A percentile compares a stretch with the other conserved stretches of the same genome.
Conservation (phyloP, 2,888 invertebrate genomes). For the Plagiodera versicolora region DNA sequence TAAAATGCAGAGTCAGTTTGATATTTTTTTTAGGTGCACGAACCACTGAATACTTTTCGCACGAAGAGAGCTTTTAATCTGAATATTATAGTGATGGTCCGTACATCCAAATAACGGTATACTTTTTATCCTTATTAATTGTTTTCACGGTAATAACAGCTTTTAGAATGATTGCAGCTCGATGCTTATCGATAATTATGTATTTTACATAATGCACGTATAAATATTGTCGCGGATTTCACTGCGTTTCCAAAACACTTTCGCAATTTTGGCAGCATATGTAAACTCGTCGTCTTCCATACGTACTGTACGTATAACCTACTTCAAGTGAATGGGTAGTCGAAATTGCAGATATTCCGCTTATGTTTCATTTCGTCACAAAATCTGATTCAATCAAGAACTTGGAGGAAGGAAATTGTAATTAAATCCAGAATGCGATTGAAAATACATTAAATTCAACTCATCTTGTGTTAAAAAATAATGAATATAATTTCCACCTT, state of each 20-base stretch:
- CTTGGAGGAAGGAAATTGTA: too few species aligned
- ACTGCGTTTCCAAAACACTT: constrained; percentile 27
- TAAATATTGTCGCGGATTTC: constrained; percentile 31
- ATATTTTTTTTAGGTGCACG: neutral
- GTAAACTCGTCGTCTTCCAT: neutral
- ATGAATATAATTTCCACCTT: too few species aligned
- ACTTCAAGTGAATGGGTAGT: too few species aligned
- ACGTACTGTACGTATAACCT: neutral
- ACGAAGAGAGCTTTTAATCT: constrained; percentile 11
- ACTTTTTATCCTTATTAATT: constrained; percentile 30
- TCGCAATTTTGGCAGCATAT: constrained; percentile 13
- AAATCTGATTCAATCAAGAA: too few species aligned
- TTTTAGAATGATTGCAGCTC: constrained; percentile 32
- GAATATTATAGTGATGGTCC: constrained; percentile 8
- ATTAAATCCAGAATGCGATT: too few species aligned
- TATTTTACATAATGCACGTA: constrained; percentile 37
- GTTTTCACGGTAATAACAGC: constrained; percentile 38
- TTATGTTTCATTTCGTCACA: too few species aligned
- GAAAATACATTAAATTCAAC: too few species aligned
- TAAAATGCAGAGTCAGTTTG: neutral
- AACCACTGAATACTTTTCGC: neutral
- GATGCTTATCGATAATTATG: constrained; percentile 39
- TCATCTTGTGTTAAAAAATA: too few species aligned
- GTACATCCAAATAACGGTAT: constrained; percentile 25
- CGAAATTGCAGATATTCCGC: too few species aligned